phyloP scores from a whole-genome alignment of 2,888 invertebrate genomes.

The Hymenopus coronatus region DNA sequence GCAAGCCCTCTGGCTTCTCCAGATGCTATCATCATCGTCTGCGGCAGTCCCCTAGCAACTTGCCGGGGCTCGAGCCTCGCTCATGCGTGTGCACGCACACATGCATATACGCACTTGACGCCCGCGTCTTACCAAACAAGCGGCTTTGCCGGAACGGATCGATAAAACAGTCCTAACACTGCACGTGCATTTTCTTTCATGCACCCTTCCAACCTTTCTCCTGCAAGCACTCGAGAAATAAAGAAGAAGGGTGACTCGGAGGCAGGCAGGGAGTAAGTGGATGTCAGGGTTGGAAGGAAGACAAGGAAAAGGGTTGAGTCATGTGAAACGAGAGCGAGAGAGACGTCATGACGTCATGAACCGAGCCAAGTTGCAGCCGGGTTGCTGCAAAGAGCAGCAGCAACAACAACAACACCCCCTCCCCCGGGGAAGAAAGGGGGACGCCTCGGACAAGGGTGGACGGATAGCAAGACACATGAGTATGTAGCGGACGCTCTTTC shows the following conservation, averaged over 20 bases:
- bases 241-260: not conserved
- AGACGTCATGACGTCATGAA: not conserved
- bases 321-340: not conserved
- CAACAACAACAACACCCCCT: not conserved
- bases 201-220: not conserved
- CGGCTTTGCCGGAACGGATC: not conserved
- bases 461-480: not conserved
- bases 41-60: not conserved
- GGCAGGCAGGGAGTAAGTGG: conserved; percentile 6
- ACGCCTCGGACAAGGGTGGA: not conserved
- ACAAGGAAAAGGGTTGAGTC: conserved; percentile 20
- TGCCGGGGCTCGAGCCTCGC: not conserved
- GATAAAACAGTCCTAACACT: not conserved
- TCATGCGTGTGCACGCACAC: not conserved
- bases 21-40: not conserved
- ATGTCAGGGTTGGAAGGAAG: conserved; percentile 1
- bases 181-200: conserved; percentile 4
- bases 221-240: not conserved
- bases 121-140: not conserved
- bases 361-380: not conserved
- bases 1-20: not conserved
- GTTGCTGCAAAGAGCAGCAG: not conserved
- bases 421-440: not conserved
- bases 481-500: not conserved
- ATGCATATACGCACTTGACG: not conserved